These are phyloP conservation scores for Tachysurus fulvidraco DNA, from an alignment of 2,113 vertebrate genomes.

Conservation along the genomic window DNA sequence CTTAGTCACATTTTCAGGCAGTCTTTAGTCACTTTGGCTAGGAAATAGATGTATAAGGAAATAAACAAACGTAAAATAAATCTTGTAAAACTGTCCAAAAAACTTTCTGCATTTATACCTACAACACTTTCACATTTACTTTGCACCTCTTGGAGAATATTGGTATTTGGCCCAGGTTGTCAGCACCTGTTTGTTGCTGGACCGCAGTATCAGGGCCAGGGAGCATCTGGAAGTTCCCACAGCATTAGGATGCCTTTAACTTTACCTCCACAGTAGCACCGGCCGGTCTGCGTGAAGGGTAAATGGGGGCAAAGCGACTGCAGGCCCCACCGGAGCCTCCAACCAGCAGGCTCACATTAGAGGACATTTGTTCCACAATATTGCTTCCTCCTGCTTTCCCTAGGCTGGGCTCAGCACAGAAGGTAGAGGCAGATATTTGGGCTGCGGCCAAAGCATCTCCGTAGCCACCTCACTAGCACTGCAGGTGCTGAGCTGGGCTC, in stretches of 20 bases:
- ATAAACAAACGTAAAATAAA: neutral
- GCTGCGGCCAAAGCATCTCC: constrained; percentile 81
- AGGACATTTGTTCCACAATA: constrained; percentile 83
- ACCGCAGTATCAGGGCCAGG: constrained; percentile 46
- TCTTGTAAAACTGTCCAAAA: neutral
- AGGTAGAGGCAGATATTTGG: constrained; percentile 90
- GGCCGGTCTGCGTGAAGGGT: constrained; percentile 47
- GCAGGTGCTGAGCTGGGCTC: constrained; percentile 79
- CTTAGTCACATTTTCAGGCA: constrained; percentile 14
- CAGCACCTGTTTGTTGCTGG: constrained; percentile 57
- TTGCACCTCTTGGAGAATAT: constrained; percentile 25
- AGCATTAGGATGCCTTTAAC: constrained; percentile 55
- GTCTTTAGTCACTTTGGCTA: constrained; percentile 4
- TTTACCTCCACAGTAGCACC: constrained; percentile 42
- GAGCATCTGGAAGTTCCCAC: constrained; percentile 56
- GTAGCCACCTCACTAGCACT: constrained; percentile 76
- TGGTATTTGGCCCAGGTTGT: constrained; percentile 37
- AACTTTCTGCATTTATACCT: constrained; percentile 2
- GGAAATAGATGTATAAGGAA: neutral
- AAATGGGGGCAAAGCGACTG: constrained; percentile 50
- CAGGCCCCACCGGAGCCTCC: constrained; percentile 70
- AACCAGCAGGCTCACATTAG: constrained; percentile 83
- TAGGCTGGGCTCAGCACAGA: constrained; percentile 84
- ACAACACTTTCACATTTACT: neutral
- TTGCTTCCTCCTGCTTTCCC: constrained; percentile 84